These are phyloP conservation scores for Petrocephalus sullivani DNA, from an alignment of 2,797 vertebrate species.

Conservation along the genomic window DNA sequence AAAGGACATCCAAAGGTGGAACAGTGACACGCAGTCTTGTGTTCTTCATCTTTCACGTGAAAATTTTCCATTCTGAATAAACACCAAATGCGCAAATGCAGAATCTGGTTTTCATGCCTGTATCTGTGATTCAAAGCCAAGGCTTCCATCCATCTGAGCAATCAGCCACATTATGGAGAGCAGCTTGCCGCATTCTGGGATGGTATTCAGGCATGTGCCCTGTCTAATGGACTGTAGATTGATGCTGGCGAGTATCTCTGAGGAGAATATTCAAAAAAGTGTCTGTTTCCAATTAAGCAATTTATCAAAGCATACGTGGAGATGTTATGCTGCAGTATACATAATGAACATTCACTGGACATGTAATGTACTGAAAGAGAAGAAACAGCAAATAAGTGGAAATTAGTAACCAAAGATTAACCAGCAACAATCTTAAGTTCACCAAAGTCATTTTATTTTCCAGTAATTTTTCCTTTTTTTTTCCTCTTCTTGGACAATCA, in stretches of 20 bases:
- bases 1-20: neutral
- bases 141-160: neutral
- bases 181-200: neutral
- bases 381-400: neutral
- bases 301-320: neutral
- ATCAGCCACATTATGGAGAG: neutral
- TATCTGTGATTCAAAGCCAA: neutral
- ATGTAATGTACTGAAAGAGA: neutral
- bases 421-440: no score
- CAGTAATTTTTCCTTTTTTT: neutral
- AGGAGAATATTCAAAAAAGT: neutral
- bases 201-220: neutral
- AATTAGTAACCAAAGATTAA: no score
- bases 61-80: neutral
- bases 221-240: neutral
- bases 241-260: neutral
- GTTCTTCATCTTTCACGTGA: neutral
- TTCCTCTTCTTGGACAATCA: neutral
- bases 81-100: neutral
- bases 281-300: slow-evolving; percentile 1
- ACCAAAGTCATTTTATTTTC: neutral
- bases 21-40: neutral
- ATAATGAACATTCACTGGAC: neutral
- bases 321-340: neutral
- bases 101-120: neutral